Base-by-base conservation (phyloP, 1,140 invertebrate genomes). In the Mercenaria mercenaria region DNA sequence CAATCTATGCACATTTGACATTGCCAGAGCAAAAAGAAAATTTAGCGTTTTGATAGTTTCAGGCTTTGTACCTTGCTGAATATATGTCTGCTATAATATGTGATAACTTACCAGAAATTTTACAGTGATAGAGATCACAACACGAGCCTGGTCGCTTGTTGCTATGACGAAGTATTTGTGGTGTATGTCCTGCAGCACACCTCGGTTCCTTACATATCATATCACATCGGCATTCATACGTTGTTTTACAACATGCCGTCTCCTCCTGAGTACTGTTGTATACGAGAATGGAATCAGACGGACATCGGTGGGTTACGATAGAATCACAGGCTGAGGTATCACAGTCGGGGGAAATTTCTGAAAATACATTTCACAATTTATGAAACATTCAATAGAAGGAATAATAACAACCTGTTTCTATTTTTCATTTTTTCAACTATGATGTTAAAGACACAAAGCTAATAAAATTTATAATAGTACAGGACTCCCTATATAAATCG, bases 81-180 rank as follows among this genome's bases (percentile, higher is more conserved):
- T n/a, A n/a, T n/a, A n/a, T n/a, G n/a, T n/a, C n/a, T n/a, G n/a
- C n/a, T n/a, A n/a, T n/a, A n/a, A n/a, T n/a, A n/a, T n/a, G n/a
- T n/a, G 15, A 47, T 8, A 47, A 47, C 43, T 47, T 88, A 95
- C 95, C 92, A 80, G 88, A 89, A 37, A 79, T 56, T 74, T 90
- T 86, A 80, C 95, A 95, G 76, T 95, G 93, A 88, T 93, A 96
- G 15, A 90, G 67, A 69, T 95, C 94, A 88, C 95, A 95, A 88
- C 95, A 95, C n/a, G 91, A 76, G 23, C 95, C 95, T n/a, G 95
- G 94, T 37, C 84, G 77, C 29, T 85, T 81, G 50, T 56, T 90
- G 15, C 93, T 94, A n/a, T 90, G 72, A 20, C 69, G 79, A n/a
- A 93, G 88, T 67, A 94, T 88, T 23, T 91, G 61, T 32, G 91